phyloP scores from a whole-genome alignment of 2,113 vertebrate species.

The Perca schrenkii region DNA sequence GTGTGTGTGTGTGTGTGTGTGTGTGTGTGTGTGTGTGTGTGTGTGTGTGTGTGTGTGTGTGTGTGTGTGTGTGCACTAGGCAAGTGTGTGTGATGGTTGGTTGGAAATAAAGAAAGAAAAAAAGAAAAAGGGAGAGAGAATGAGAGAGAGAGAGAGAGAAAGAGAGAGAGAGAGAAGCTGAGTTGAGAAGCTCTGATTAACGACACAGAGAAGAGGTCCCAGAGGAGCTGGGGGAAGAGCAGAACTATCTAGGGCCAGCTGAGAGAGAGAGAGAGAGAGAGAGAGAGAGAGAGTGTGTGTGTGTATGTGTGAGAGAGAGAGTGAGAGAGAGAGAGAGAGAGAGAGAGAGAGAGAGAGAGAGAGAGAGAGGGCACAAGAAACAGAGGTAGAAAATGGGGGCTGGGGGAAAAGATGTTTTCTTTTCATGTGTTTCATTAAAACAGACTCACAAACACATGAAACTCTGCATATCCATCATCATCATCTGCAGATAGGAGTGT shows the following conservation, averaged over 20 bases:
- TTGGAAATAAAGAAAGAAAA: slow-evolving; percentile 68
- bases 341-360: slow-evolving; percentile 11
- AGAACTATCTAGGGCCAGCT: slow-evolving; percentile 83
- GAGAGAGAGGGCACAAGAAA: slow-evolving; percentile 55
- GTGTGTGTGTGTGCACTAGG: slow-evolving; percentile 5
- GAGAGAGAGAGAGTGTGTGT: background rate
- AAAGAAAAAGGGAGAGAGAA: slow-evolving; percentile 42
- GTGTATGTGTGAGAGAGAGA: background rate
- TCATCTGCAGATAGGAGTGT: slow-evolving; percentile 58
- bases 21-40: slow-evolving; percentile 48
- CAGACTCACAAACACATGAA: slow-evolving; percentile 66
- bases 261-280: slow-evolving; percentile 72
- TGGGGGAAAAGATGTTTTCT: slow-evolving; percentile 55
- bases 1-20: slow-evolving; percentile 39
- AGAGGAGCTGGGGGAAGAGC: slow-evolving; percentile 81
- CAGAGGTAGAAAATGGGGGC: slow-evolving; percentile 56
- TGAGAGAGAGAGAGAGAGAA: slow-evolving; percentile 56
- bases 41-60: slow-evolving; percentile 31
- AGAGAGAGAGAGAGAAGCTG: slow-evolving; percentile 67
- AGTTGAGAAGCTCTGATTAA: slow-evolving; percentile 85
- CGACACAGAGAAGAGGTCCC: slow-evolving; percentile 83
- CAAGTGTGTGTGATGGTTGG: slow-evolving; percentile 52
- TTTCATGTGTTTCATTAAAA: slow-evolving; percentile 76
- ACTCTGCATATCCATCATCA: slow-evolving; percentile 79
- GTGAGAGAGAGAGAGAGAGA: slow-evolving; percentile 6